A percentile compares a stretch with the other conserved stretches of the same genome.
Evolutionary conservation across 1,140 invertebrate genomes (phyloP).

Genomic region (Cylas formicarius): DNA sequence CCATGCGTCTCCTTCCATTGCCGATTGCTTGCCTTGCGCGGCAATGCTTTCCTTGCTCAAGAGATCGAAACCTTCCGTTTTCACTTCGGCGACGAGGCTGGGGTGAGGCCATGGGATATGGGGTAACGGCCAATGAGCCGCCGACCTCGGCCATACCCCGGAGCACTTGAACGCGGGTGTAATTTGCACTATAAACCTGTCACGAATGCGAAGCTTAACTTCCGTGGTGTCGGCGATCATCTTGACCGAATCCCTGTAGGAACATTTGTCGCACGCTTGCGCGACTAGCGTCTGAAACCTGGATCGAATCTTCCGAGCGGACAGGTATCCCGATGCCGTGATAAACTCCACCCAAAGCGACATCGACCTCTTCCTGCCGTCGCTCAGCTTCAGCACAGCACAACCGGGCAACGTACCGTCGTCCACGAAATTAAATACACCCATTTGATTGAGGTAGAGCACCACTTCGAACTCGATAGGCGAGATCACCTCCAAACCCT

Average conservation of each 20-base stretch:
- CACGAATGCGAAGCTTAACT: constrained; percentile 78
- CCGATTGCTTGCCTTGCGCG: constrained; percentile 76
- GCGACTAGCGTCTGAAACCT: constrained; percentile 90
- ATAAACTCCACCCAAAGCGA: constrained; percentile 98
- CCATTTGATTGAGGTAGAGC: constrained; percentile 97
- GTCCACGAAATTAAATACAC: constrained; percentile 96
- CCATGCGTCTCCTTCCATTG: constrained; percentile 95
- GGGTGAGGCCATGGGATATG: constrained; percentile 87
- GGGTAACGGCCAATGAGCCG: constrained; percentile 86
- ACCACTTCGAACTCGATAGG: constrained; percentile 91
- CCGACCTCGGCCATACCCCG: constrained; percentile 87
- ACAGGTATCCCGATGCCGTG: constrained; percentile 90
- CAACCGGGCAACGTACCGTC: constrained; percentile 92
- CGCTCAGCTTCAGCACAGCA: constrained; percentile 91
- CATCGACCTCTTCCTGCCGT: constrained; percentile 93
- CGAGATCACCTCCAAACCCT: constrained; percentile 82
- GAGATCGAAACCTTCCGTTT: constrained; percentile 89
- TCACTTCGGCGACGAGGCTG: constrained; percentile 83
- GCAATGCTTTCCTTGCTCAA: constrained; percentile 78
- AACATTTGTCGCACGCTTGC: constrained; percentile 90
- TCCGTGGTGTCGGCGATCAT: constrained; percentile 93
- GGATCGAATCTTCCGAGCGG: constrained; percentile 88
- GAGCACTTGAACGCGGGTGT: constrained; percentile 93
- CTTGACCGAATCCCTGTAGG: constrained; percentile 85
- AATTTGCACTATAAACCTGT: constrained; percentile 85